Conservation (phyloP, 2,888 invertebrate species). For the Apocheima hispidaria region DNA sequence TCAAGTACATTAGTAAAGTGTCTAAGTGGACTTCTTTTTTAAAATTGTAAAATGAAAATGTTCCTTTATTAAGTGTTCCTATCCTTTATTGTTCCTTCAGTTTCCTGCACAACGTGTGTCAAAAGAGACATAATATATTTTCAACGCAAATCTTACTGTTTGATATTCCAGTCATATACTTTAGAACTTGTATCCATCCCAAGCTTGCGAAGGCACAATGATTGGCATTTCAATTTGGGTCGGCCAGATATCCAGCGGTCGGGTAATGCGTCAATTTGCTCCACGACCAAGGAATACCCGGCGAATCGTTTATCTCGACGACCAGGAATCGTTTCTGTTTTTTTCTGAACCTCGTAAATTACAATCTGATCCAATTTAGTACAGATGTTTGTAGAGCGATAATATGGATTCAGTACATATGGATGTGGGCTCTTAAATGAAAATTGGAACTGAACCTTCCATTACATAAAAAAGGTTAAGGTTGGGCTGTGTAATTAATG, state of each 20-base stretch:
- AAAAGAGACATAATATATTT: neutral
- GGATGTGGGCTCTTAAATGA: neutral
- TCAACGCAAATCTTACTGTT: conserved; percentile 13
- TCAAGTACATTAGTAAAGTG: too few relatives aligned
- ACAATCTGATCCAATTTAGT: conserved; percentile 50
- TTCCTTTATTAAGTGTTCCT: too few relatives aligned
- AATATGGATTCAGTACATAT: conserved; percentile 15
- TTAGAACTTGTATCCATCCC: conserved; percentile 32
- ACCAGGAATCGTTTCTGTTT: conserved; percentile 45
- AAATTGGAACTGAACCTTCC: too few relatives aligned
- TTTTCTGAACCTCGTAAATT: conserved; percentile 50
- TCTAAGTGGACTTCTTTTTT: too few relatives aligned
- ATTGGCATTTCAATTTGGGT: conserved; percentile 74
- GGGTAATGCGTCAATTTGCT: conserved; percentile 63
- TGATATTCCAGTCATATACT: conserved; percentile 25
- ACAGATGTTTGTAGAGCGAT: conserved; percentile 36
- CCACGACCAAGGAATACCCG: conserved; percentile 38
- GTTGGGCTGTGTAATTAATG: neutral
- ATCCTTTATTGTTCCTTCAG: too few relatives aligned
- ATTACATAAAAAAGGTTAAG: neutral
- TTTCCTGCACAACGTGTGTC: too few relatives aligned
- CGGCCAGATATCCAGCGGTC: conserved; percentile 55
- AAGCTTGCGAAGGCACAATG: conserved; percentile 53
- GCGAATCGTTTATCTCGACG: conserved; percentile 51
- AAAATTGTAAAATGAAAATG: too few relatives aligned